phyloP scores from a whole-genome alignment of 2,888 invertebrate genomes.

The Zelleria hepariella region DNA sequence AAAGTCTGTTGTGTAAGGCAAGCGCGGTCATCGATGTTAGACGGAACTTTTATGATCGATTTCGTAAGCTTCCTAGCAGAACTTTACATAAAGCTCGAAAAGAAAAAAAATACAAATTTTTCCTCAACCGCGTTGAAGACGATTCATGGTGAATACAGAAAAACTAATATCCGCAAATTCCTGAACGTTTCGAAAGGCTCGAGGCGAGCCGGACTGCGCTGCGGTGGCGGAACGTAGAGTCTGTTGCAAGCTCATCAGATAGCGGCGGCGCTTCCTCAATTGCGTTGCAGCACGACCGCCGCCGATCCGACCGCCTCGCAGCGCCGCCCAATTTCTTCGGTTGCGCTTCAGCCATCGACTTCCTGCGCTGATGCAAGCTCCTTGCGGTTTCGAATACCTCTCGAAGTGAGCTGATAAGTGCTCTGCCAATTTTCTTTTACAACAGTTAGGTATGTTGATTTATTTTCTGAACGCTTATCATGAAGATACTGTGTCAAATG shows the following conservation, averaged over 20 bases:
- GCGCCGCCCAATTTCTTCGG: slow-evolving; percentile 43
- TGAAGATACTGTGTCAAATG: no score
- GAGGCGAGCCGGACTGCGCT: slow-evolving; percentile 4
- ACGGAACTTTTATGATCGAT: background rate
- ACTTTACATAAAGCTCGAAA: background rate
- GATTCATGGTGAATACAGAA: no score
- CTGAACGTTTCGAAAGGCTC: slow-evolving; percentile 23
- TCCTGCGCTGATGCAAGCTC: slow-evolving; percentile 33
- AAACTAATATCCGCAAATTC: slow-evolving; percentile 1
- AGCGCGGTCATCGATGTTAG: background rate
- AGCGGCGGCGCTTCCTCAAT: slow-evolving; percentile 44
- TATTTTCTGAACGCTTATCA: no score
- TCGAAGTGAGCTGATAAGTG: background rate
- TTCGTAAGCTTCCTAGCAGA: background rate
- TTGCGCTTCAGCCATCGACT: slow-evolving; percentile 24
- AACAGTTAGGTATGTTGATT: background rate
- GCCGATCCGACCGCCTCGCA: slow-evolving; percentile 12
- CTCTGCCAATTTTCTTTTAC: background rate
- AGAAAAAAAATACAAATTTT: background rate
- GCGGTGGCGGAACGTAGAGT: slow-evolving; percentile 13
- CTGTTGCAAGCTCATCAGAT: slow-evolving; percentile 27
- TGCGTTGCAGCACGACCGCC: slow-evolving; percentile 21
- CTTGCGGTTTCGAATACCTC: slow-evolving; percentile 12
- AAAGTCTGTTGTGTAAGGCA: background rate
- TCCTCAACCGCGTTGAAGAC: background rate